Evolutionary conservation across 2,888 invertebrate genomes (phyloP).

Genomic region (Dione vanillae): DNA sequence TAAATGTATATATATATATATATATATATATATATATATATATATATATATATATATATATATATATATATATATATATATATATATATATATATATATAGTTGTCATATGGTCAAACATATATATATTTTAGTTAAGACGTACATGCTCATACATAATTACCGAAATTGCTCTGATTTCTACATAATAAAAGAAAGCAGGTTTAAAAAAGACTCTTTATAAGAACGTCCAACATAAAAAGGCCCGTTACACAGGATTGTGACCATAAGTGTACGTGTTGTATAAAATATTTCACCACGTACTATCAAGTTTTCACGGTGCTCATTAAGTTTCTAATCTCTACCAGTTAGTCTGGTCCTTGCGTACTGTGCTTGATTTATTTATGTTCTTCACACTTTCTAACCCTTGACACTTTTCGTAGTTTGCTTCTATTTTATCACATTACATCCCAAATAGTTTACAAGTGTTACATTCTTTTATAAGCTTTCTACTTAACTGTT

Average conservation of each 20-base stretch:
- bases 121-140: not conserved
- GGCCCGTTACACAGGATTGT: not conserved
- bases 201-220: not conserved
- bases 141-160: not conserved
- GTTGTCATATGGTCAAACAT: too few relatives aligned
- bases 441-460: not conserved
- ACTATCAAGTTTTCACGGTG: conserved; percentile 18
- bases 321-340: conserved; percentile 42
- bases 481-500: not conserved
- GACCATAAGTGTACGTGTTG: conserved; percentile 1
- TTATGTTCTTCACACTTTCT: conserved; percentile 15
- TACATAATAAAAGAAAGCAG: not conserved
- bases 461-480: not conserved
- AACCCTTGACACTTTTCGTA: conserved; percentile 6
- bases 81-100: too few relatives aligned
- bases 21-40: too few relatives aligned
- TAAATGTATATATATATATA: too few relatives aligned
- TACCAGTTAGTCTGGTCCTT: conserved; percentile 35
- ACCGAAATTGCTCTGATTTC: not conserved
- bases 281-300: not conserved
- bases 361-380: not conserved
- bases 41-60: too few relatives aligned
- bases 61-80: too few relatives aligned
- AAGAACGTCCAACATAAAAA: not conserved
- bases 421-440: not conserved